Percentiles rank a stretch among this genome's conserved stretches.
These are phyloP conservation scores for Garra rufa DNA, from an alignment of 2,113 vertebrate genomes.

Conservation along the genomic window DNA sequence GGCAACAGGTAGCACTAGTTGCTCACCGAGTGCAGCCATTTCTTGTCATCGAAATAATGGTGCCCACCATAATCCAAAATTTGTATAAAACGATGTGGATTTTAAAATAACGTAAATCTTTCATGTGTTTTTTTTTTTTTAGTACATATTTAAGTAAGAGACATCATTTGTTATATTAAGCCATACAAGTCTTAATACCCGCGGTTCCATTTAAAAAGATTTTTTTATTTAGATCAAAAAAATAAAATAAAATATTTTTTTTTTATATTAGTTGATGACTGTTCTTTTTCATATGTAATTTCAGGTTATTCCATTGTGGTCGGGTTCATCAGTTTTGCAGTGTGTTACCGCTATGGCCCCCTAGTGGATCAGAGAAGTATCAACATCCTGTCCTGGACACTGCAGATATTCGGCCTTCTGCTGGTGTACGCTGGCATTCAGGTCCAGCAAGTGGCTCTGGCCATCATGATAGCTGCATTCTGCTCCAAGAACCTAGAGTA, in stretches of 20 bases:
- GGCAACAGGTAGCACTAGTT: no score
- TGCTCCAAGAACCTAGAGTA: conserved; percentile 88
- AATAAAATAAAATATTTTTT: no score
- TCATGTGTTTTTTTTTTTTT: no score
- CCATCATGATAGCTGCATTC: conserved; percentile 80
- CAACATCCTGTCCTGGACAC: conserved; percentile 90
- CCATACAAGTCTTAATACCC: no score
- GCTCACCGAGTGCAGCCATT: no score
- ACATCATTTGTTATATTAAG: no score
- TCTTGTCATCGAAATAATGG: no score
- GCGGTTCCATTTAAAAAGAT: neutral
- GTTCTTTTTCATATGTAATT: conserved; percentile 11
- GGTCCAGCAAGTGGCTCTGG: conserved; percentile 85
- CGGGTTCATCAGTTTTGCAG: conserved; percentile 88
- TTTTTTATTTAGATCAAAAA: neutral
- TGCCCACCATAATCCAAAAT: no score
- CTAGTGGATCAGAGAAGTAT: conserved; percentile 88
- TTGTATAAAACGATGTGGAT: no score
- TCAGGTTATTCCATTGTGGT: conserved; percentile 84
- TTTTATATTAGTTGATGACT: neutral
- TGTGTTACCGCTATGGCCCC: conserved; percentile 93
- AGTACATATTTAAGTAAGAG: no score
- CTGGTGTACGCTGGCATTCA: conserved; percentile 88
- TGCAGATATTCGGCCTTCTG: conserved; percentile 89
- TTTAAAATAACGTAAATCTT: no score